Conservation (phyloP, 2,797 vertebrate species). For the Argyrosomus regius region DNA sequence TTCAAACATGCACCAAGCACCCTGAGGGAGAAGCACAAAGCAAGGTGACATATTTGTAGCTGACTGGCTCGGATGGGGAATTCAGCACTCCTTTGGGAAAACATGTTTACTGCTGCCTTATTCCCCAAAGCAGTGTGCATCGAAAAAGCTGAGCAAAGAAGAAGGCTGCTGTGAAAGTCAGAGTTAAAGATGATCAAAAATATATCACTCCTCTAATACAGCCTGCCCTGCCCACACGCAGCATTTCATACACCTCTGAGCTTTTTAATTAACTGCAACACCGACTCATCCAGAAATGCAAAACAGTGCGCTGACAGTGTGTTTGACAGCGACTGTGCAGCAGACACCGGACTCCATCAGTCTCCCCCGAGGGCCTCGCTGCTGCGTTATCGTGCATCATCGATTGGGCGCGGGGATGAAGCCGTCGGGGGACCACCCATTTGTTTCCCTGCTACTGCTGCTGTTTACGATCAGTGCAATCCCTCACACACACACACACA, state of each 20-base stretch:
- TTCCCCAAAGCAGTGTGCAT: constrained; percentile 1
- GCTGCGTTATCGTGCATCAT: constrained; percentile 62
- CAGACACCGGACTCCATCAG: constrained; percentile 49
- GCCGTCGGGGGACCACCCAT: constrained; percentile 52
- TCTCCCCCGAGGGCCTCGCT: constrained; percentile 40
- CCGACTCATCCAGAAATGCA: constrained; percentile 42
- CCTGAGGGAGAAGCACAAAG: constrained; percentile 14
- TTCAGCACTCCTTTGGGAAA: constrained; percentile 31
- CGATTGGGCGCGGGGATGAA: constrained; percentile 52
- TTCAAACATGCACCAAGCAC: not conserved
- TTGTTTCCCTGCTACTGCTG: constrained; percentile 58
- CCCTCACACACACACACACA: constrained; percentile 5
- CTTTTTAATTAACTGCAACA: constrained; percentile 58
- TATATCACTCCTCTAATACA: not conserved
- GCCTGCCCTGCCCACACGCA: not conserved
- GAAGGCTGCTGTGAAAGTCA: constrained; percentile 20
- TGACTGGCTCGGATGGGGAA: constrained; percentile 10
- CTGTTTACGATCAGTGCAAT: constrained; percentile 58
- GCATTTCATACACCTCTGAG: constrained; percentile 33
- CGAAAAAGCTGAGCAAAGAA: not conserved
- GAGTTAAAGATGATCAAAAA: not conserved
- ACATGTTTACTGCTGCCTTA: constrained; percentile 26
- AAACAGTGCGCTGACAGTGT: constrained; percentile 24
- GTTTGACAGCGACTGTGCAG: constrained; percentile 41
- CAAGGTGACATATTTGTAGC: constrained; percentile 36